Evolutionary conservation across 2,888 invertebrate species (phyloP), one percentile per base, ranked within the genome.

Genomic region (Fragum sueziense): DNA sequence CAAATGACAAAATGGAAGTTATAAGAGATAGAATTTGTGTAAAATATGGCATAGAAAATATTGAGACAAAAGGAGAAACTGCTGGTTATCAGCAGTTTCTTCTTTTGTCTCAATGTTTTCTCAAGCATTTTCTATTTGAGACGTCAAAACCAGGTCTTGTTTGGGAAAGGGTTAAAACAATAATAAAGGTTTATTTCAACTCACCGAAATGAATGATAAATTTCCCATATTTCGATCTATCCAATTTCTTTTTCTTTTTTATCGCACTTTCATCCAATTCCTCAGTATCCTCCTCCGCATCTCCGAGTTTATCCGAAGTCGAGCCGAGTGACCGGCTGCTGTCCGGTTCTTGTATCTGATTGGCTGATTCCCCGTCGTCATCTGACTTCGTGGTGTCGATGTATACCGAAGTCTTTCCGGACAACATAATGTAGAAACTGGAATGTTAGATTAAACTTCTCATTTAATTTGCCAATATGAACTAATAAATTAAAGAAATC

Each of bases 371-470:
- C 0, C 61, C 73, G 9, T 89, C 89, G 31, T 89, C 90, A 47
- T 89, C 90, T 0, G 89, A 85, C 71, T 87, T 87, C 22, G 76
- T 76, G 0, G 91, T 87, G 79, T 90, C 88, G 73, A 92, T 91
- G 80, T 88, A 90, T 4, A 92, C 89, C 0, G 91, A 91, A 31
- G 90, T 89, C 71, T 84, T 84, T 3, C 92, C 92, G 4, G 89
- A 87, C 52, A 92, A 80, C 86, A 91, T 89, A 73, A 92, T 88
- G 86, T 88, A 92, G 74, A 91, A 91, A 61, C 91, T 92, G 65
- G 41, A 65, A 65, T 65, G 65, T 65, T 22, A 34, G 14, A 61
- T 47, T 14, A 47, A 47, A 47, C n/a, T 14, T 47, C 47, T 47
- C 20, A 14, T 14, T 47, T n/a, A 20, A 47, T 47, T 47, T 47